Evolutionary conservation across 2,888 invertebrate species (phyloP), one percentile per base, ranked within the genome.

Genomic region (Athetis lepigone): DNA sequence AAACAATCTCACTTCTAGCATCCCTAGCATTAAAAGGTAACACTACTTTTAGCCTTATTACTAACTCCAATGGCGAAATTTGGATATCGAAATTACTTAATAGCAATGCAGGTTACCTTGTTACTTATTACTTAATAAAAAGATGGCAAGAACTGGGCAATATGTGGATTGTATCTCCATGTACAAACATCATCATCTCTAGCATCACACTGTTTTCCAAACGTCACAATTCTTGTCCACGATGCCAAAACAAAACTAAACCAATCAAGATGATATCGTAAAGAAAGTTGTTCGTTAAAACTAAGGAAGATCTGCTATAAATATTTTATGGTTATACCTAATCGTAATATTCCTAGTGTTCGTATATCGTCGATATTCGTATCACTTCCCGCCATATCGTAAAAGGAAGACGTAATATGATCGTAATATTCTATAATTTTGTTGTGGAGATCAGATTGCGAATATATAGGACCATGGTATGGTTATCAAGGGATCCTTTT

Each of bases 271-370:
- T 56, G 37, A 43, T 68, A 71, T 56, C 75, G 21, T 61, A 19
- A 43, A 61, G 42, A 51, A 60, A 74, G 56, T 51, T 60, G 42
- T 25, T 27, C 37, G 39, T 25, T 36, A 56, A 69, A 75, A 60
- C 46, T 55, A 16, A 43, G 25, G 70, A 47, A 56, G 60, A 69
- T 25, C 47, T 62, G 37, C 55, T 18, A 70, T 49, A 29, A 47
- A 69, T 62, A 69, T 57, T 69, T 71, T 57, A 75, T 46, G 36
- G 54, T 49, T 25, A 55, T 49, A n/a, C n/a, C n/a, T n/a, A 29
- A 65, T 54, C 37, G 36, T 29, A 52, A 40, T 54, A 68, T 54
- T 52, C n/a, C 65, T 47, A 54, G 47, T 36, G 16, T 7, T 2
- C 23, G n/a, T 13, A n/a, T n/a, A n/a, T n/a, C n/a, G n/a, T n/a